Conservation (phyloP, 2,797 vertebrate species). For the Macropus fuliginosus region DNA sequence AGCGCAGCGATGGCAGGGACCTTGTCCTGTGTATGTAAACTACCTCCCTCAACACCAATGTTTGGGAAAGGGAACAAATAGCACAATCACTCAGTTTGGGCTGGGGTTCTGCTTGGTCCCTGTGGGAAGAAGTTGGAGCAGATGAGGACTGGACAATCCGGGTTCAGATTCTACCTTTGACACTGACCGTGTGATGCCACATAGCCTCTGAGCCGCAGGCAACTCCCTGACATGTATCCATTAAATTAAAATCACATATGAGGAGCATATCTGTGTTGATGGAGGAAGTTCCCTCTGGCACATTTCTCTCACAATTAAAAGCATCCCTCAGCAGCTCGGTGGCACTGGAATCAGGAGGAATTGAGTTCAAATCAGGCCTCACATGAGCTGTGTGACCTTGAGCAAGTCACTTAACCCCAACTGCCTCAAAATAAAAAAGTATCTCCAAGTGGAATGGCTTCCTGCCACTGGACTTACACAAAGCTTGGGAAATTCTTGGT, state of each 20-base stretch:
- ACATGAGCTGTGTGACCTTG: neutral
- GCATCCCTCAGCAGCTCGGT: neutral
- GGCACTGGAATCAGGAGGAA: neutral
- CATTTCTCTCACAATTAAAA: neutral
- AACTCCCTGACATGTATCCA: neutral
- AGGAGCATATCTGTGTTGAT: neutral
- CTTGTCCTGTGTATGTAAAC: neutral
- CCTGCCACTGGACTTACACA: neutral
- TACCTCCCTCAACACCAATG: neutral
- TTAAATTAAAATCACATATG: neutral
- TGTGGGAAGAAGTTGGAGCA: neutral
- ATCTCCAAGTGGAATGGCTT: neutral
- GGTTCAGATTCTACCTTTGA: neutral
- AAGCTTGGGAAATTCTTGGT: neutral
- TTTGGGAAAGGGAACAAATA: neutral
- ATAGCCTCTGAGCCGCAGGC: neutral
- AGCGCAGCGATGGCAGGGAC: accelerated
- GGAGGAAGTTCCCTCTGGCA: neutral
- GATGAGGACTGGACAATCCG: neutral
- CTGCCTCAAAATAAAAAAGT: neutral
- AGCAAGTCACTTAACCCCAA: neutral
- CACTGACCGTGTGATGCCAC: neutral
- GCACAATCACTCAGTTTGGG: neutral
- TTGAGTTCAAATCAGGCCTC: neutral
- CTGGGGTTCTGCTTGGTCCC: neutral